Percentiles rank a stretch among this genome's conserved stretches.
phyloP scores from a whole-genome alignment of 2,113 vertebrate species.

The Cinclus cinclus region DNA sequence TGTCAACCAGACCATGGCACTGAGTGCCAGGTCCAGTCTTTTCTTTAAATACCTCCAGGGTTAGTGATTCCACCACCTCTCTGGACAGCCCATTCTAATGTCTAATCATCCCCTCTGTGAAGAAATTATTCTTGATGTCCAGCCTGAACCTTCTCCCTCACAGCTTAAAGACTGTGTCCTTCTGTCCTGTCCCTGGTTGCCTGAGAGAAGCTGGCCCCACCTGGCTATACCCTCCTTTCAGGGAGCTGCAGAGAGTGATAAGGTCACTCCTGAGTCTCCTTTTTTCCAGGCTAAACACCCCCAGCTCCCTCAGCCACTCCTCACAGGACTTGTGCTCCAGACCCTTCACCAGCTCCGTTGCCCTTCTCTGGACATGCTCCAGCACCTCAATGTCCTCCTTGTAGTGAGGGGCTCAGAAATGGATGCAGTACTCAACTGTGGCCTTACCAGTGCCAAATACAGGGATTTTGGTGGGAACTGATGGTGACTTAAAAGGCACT shows the following conservation, averaged over 20 bases:
- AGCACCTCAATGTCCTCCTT: background rate
- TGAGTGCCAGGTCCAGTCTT: background rate
- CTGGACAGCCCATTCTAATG: background rate
- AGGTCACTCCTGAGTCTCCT: background rate
- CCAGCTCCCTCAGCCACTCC: background rate
- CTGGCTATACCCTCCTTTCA: background rate
- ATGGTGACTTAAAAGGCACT: background rate
- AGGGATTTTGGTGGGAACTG: background rate
- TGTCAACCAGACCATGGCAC: background rate
- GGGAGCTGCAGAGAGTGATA: rapidly evolving
- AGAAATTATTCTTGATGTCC: background rate
- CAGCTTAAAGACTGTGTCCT: background rate
- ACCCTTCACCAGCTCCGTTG: background rate
- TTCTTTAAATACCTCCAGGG: background rate
- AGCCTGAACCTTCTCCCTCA: background rate
- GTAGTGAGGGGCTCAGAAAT: background rate
- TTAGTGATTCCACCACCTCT: background rate
- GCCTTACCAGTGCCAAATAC: background rate
- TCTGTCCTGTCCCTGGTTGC: background rate
- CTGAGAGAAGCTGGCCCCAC: background rate
- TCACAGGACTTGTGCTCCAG: background rate
- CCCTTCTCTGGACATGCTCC: background rate
- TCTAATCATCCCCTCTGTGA: background rate
- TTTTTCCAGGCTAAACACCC: background rate
- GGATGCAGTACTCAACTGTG: background rate